A percentile compares a stretch with the other conserved stretches of the same genome.
phyloP scores from a whole-genome alignment of 2,113 vertebrate species.

The Poeciliopsis turrubarensis region DNA sequence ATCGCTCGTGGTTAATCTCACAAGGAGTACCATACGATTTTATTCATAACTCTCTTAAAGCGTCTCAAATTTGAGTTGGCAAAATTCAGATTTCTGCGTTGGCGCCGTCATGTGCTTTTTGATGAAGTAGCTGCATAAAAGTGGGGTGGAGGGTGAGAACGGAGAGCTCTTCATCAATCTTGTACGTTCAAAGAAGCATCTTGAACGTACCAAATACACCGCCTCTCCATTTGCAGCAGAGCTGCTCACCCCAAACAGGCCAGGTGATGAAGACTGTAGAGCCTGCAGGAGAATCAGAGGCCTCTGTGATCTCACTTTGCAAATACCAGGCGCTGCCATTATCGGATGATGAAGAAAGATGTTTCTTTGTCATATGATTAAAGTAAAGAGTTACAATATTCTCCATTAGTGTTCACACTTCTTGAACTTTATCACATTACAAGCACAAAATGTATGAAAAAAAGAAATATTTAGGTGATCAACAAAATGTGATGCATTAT shows the following conservation, averaged over 20 bases:
- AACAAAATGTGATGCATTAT: too few relatives aligned
- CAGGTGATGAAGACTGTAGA: conserved; percentile 7
- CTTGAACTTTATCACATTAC: too few relatives aligned
- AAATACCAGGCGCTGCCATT: not conserved
- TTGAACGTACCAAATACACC: conserved; percentile 46
- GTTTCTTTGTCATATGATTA: not conserved
- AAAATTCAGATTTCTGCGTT: conserved; percentile 6
- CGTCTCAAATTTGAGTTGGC: too few relatives aligned
- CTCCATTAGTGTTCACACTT: too few relatives aligned
- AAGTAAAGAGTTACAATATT: not conserved
- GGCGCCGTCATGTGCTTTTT: conserved; percentile 44
- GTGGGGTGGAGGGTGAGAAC: conserved; percentile 10
- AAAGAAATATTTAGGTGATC: too few relatives aligned
- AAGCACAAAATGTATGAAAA: too few relatives aligned
- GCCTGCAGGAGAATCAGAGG: not conserved
- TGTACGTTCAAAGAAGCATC: conserved; percentile 42
- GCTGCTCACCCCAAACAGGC: not conserved
- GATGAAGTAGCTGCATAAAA: conserved; percentile 60
- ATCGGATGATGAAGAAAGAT: not conserved
- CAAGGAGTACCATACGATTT: too few relatives aligned
- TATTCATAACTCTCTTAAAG: too few relatives aligned
- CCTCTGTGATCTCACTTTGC: not conserved
- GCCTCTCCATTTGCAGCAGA: conserved; percentile 34
- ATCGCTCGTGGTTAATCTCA: too few relatives aligned
- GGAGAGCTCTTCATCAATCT: conserved; percentile 50